Evolutionary conservation across 2,888 invertebrate species (phyloP).

Genomic region (Eucriotettix oculatus): DNA sequence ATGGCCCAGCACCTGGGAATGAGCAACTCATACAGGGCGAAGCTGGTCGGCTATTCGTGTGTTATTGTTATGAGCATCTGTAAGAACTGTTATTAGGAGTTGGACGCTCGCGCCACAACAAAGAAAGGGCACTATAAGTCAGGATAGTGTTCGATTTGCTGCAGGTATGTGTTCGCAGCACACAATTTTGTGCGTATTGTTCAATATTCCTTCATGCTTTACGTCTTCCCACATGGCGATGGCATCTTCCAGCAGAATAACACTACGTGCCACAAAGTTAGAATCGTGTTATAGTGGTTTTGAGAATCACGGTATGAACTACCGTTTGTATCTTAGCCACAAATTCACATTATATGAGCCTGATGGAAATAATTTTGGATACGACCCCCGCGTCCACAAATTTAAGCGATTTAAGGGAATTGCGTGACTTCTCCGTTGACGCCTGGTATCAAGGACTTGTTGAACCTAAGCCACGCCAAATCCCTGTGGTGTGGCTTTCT

Average conservation of each 20-base stretch:
- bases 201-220: background rate
- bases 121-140: background rate
- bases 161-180: background rate
- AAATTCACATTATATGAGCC: background rate
- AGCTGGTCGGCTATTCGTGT: background rate
- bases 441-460: background rate
- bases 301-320: no score
- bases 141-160: background rate
- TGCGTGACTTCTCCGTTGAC: background rate
- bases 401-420: background rate
- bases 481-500: background rate
- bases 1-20: background rate
- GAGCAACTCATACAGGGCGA: no score
- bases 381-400: background rate
- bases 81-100: background rate
- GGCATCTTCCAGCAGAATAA: background rate
- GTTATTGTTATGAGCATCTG: background rate
- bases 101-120: background rate
- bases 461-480: background rate
- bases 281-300: background rate
- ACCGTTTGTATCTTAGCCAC: background rate
- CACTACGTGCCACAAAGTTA: background rate
- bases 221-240: background rate
- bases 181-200: background rate
- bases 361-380: background rate